phyloP scores from a whole-genome alignment of 2,797 vertebrate genomes.

The Pangasius djambal region DNA sequence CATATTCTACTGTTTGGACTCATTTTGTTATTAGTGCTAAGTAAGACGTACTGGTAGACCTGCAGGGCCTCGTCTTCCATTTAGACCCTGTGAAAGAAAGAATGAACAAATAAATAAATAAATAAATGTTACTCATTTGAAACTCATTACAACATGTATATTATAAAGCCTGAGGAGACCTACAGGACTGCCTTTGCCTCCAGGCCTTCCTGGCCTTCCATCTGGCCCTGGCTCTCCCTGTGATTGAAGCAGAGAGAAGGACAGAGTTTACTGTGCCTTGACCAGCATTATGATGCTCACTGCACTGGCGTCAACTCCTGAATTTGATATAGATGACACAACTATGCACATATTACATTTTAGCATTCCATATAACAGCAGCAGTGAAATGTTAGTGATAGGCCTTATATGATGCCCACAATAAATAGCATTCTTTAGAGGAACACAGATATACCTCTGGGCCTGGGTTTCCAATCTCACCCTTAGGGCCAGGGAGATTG shows the following conservation, averaged over 20 bases:
- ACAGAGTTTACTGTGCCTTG: background rate
- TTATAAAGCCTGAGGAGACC: conserved; percentile 43
- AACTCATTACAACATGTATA: background rate
- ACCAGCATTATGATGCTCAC: background rate
- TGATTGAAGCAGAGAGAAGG: conserved; percentile 49
- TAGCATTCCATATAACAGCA: background rate
- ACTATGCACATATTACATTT: background rate
- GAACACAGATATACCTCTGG: conserved; percentile 69
- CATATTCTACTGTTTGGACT: background rate
- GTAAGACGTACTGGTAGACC: conserved; percentile 74
- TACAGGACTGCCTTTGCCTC: conserved; percentile 67
- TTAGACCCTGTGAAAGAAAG: conserved; percentile 72
- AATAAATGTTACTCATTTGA: background rate
- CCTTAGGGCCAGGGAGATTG: conserved; percentile 72
- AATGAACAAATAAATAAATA: background rate
- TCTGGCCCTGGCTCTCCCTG: conserved; percentile 75
- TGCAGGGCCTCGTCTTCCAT: conserved; percentile 74
- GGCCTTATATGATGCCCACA: background rate
- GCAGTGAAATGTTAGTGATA: background rate
- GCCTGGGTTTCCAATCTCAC: conserved; percentile 78
- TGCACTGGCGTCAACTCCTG: background rate
- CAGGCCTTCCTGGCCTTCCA: conserved; percentile 66
- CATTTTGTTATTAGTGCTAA: background rate
- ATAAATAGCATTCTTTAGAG: background rate
- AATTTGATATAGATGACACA: background rate